Percentiles rank a stretch among this genome's conserved stretches.
Conservation (phyloP, 2,797 vertebrate genomes). For the Notolepis coatsorum region DNA sequence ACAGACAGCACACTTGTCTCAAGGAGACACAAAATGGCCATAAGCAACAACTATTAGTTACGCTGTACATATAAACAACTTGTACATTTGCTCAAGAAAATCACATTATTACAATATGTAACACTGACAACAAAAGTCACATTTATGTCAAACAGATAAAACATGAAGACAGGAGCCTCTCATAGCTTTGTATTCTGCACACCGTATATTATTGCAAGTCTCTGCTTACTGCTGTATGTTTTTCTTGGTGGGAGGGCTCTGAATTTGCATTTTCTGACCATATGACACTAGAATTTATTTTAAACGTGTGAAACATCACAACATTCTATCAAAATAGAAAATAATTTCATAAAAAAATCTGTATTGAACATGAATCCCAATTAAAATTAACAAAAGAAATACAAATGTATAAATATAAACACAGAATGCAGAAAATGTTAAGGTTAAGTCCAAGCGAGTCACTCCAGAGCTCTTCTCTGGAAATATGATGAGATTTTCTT, state of each 20-base stretch:
- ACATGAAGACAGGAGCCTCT: background rate
- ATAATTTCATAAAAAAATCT: no score
- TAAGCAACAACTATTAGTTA: slow-evolving; percentile 38
- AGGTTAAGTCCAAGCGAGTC: slow-evolving; percentile 27
- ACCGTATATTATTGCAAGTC: no score
- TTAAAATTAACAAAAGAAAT: slow-evolving; percentile 23
- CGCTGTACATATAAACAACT: slow-evolving; percentile 70
- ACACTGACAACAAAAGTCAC: background rate
- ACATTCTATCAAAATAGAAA: no score
- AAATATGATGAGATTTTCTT: slow-evolving; percentile 97
- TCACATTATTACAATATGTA: background rate
- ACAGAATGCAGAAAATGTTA: background rate
- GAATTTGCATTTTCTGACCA: no score
- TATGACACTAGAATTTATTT: no score
- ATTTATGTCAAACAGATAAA: background rate
- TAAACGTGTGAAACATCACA: no score
- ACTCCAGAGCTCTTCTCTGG: slow-evolving; percentile 79
- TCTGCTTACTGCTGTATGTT: no score
- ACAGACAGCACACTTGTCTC: slow-evolving; percentile 14
- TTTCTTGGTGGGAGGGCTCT: no score
- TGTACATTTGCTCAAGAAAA: slow-evolving; percentile 32
- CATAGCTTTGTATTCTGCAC: no score
- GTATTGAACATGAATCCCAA: slow-evolving; percentile 3
- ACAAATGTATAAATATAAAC: slow-evolving; percentile 24
- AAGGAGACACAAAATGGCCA: slow-evolving; percentile 47